A percentile compares a stretch with the other conserved stretches of the same genome.
phyloP scores from a whole-genome alignment of 2,113 vertebrate species.

The Anser brachyrhynchus region DNA sequence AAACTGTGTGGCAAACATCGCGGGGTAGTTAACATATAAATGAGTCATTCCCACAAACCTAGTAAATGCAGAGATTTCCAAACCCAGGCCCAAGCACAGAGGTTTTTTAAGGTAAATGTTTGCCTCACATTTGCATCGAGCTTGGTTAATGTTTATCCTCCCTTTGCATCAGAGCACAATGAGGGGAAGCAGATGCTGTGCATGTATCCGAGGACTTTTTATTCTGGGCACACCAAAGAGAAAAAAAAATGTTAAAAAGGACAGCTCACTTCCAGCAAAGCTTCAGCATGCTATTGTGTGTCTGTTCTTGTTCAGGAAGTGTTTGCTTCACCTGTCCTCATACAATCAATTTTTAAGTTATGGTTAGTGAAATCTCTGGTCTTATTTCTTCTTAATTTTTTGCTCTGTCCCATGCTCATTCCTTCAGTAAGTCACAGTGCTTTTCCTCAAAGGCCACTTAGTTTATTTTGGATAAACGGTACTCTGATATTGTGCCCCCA shows the following conservation, averaged over 20 bases:
- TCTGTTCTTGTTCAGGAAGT: not conserved
- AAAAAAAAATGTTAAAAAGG: not conserved
- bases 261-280: not conserved
- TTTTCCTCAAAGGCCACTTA: not conserved
- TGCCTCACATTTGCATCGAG: not conserved
- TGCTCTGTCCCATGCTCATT: not conserved
- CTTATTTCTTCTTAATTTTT: not conserved
- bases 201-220: not conserved
- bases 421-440: not conserved
- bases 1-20: not conserved
- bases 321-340: not conserved
- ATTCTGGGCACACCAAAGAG: not conserved
- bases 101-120: not conserved
- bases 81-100: not conserved
- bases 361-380: not conserved
- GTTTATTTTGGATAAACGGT: slow-evolving; percentile 3
- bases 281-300: not conserved
- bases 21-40: not conserved
- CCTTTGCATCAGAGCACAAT: not conserved
- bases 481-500: not conserved
- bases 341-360: not conserved
- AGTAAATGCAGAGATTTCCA: not conserved
- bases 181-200: not conserved
- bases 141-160: slow-evolving; percentile 5
- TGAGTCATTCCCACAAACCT: not conserved